These are phyloP conservation scores for Zeugodacus cucurbitae DNA, from an alignment of 1,140 invertebrate genomes.

Conservation along the genomic window DNA sequence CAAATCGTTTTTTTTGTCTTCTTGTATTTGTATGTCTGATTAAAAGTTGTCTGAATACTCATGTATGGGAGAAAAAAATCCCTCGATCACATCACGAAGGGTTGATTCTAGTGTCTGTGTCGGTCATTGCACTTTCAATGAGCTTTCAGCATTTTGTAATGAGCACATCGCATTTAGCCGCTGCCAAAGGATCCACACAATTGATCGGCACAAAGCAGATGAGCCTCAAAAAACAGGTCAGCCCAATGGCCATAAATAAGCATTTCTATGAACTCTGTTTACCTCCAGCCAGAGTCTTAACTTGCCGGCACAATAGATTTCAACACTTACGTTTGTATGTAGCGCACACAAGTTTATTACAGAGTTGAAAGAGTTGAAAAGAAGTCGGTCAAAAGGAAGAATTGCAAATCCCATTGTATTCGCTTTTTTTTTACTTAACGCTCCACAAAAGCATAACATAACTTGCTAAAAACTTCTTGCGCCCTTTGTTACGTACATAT, in stretches of 20 bases:
- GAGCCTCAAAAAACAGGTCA: background rate
- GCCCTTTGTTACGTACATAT: background rate
- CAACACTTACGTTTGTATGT: background rate
- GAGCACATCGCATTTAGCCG: background rate
- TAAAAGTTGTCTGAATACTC: background rate
- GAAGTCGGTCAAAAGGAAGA: background rate
- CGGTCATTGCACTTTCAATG: constrained; percentile 7
- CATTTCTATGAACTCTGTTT: constrained; percentile 16
- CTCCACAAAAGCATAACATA: background rate
- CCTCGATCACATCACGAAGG: background rate
- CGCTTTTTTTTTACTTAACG: background rate
- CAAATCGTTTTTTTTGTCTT: background rate
- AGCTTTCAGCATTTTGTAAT: background rate
- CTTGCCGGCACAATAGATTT: background rate
- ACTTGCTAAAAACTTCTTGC: background rate
- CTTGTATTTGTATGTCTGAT: background rate
- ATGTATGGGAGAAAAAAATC: background rate
- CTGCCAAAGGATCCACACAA: background rate
- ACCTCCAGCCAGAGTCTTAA: background rate
- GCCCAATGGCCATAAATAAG: background rate
- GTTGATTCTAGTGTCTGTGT: background rate
- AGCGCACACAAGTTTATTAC: background rate
- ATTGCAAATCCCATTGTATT: background rate
- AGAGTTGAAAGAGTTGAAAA: background rate
- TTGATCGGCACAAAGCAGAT: background rate